phyloP scores from a whole-genome alignment of 2,113 vertebrate species.

The Phasianus colchicus region DNA sequence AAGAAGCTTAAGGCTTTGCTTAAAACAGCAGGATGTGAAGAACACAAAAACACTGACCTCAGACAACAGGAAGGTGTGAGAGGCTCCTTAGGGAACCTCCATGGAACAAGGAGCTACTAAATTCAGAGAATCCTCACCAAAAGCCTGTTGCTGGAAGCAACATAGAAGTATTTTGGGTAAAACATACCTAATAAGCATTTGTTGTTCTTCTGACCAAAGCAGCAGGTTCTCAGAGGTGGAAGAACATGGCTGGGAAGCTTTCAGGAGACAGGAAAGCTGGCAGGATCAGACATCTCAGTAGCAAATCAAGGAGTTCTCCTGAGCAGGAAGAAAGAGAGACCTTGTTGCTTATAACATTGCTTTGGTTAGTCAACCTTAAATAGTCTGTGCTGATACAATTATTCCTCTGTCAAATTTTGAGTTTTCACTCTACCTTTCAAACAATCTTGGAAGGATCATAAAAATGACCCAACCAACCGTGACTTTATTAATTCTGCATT shows the following conservation, averaged over 20 bases:
- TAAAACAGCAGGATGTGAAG: background rate
- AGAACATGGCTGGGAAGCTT: background rate
- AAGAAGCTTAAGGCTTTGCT: background rate
- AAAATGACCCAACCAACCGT: background rate
- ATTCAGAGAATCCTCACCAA: background rate
- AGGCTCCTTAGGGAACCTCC: background rate
- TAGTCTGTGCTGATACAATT: background rate
- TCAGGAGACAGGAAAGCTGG: background rate
- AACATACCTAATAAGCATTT: background rate
- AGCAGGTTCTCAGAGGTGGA: background rate
- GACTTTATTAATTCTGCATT: background rate
- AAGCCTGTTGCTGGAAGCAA: background rate
- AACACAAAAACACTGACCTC: background rate
- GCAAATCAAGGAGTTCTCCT: background rate
- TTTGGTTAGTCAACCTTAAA: background rate
- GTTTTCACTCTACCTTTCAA: background rate
- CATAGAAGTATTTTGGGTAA: background rate
- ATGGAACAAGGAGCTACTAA: background rate
- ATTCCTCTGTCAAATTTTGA: background rate
- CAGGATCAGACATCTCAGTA: background rate
- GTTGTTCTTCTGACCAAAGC: background rate
- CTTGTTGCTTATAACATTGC: background rate
- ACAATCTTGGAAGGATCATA: background rate
- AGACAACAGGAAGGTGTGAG: background rate
- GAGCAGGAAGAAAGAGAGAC: background rate